A percentile compares a stretch with the other conserved stretches of the same genome.
Conservation (phyloP, 2,113 vertebrate species). For the Phocoena phocoena region DNA sequence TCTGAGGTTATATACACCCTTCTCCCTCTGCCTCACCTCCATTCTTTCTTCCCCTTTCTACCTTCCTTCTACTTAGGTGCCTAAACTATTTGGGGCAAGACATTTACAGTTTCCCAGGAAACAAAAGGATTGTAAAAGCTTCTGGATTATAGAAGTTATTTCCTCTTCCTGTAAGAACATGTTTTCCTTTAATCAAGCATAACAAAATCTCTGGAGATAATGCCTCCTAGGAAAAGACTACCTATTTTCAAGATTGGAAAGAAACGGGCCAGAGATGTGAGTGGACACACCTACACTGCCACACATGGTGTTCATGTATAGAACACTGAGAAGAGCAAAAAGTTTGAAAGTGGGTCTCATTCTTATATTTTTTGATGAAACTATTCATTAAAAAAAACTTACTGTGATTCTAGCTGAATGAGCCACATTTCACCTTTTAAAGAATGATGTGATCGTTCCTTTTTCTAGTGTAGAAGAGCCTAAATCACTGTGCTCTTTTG, state of each 20-base stretch:
- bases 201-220: neutral
- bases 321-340: neutral
- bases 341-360: neutral
- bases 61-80: neutral
- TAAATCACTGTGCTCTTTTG: neutral
- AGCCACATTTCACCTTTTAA: slow-evolving; percentile 14
- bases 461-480: neutral
- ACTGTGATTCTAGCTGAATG: neutral
- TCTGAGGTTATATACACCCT: neutral
- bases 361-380: neutral
- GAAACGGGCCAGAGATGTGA: neutral
- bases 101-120: neutral
- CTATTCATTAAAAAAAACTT: neutral
- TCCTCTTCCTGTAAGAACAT: neutral
- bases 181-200: slow-evolving; percentile 2
- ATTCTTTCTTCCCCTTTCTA: neutral
- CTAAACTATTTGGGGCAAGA: neutral
- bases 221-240: neutral
- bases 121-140: neutral
- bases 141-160: neutral
- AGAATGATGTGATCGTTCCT: neutral
- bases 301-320: neutral
- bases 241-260: neutral
- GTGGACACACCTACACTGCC: neutral
- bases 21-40: neutral